Base-by-base conservation (phyloP, 2,113 vertebrate species). In the Indicator indicator region DNA sequence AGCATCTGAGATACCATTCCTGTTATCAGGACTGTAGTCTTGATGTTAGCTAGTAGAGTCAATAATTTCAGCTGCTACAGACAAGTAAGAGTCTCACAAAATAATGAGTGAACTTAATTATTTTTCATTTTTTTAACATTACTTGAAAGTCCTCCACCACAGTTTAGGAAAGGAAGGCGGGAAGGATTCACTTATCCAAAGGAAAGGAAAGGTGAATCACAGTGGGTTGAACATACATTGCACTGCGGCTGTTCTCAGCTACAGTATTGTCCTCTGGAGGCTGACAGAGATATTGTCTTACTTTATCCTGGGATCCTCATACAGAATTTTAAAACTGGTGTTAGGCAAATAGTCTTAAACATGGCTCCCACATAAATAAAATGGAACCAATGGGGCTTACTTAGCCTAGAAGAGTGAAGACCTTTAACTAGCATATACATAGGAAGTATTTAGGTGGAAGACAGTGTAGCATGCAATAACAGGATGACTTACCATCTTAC, bases 21-120 rank as follows among this genome's bases (percentile, higher is more conserved):
- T 52, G 8, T 11, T 65, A 59, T 8, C 1, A 4, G 60, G 48
- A 32, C 17, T 74, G 85, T 16, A 2, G 2, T 64, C 0, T 0
- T 56, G 12, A n/a, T 33, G 16, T 10, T 70, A 72, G 40, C 38
- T 54, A 52, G 23, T 32, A 32, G 32, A 78, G 32, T 21, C 42
- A 76, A 15, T 55, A 46, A 60, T 65, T 80, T 27, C 54, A 71
- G 1, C 32, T 88, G 44, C 52, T 56, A 56, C 30, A 59, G 36
- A 21, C 24, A 59, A 63, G 4, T 36, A n/a, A 20, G 33, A 46
- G 59, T 77, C 32, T 71, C 28, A n/a, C 19, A 71, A 60, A 86
- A 72, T 33, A 38, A 46, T 12, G 9, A 64, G 13, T 48, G 15
- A 86, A 42, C 11, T 58, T 48, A 83, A 81, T 70, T 80, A 9